These are phyloP conservation scores for Oreochromis spilurus DNA, from an alignment of 2,113 vertebrate genomes.

Conservation along the genomic window DNA sequence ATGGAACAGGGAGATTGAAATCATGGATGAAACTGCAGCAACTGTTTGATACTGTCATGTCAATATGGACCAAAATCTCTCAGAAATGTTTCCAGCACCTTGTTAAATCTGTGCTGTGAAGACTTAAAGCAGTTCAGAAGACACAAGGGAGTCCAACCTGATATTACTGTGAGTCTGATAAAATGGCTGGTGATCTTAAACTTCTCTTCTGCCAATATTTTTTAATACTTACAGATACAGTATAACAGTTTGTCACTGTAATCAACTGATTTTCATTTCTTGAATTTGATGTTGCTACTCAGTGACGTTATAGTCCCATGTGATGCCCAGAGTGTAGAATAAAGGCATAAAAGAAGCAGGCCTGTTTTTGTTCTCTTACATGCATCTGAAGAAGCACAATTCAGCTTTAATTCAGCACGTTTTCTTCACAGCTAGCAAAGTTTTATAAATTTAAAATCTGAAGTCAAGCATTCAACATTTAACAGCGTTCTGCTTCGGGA, in stretches of 20 bases:
- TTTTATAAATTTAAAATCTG: not conserved
- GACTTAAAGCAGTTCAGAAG: not conserved
- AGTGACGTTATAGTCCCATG: not conserved
- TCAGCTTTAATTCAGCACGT: not conserved
- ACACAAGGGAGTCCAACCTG: not conserved
- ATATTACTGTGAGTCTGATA: not conserved
- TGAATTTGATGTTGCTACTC: not conserved
- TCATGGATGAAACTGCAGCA: not conserved
- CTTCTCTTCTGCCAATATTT: not conserved
- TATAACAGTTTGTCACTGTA: not conserved
- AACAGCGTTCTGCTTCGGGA: not conserved
- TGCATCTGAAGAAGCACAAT: not conserved
- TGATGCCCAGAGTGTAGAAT: not conserved
- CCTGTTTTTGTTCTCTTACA: not conserved
- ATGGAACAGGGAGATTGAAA: not conserved
- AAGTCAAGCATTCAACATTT: not conserved
- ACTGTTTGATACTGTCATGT: not conserved
- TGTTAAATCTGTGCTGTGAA: not conserved
- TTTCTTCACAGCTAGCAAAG: not conserved
- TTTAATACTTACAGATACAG: not conserved
- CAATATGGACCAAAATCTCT: not conserved
- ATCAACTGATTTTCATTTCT: not conserved
- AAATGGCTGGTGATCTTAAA: not conserved
- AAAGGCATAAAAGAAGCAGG: not conserved
- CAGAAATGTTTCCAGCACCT: not conserved